phyloP scores from a whole-genome alignment of 2,797 vertebrate genomes.

The Myoxocephalus aenaeus region DNA sequence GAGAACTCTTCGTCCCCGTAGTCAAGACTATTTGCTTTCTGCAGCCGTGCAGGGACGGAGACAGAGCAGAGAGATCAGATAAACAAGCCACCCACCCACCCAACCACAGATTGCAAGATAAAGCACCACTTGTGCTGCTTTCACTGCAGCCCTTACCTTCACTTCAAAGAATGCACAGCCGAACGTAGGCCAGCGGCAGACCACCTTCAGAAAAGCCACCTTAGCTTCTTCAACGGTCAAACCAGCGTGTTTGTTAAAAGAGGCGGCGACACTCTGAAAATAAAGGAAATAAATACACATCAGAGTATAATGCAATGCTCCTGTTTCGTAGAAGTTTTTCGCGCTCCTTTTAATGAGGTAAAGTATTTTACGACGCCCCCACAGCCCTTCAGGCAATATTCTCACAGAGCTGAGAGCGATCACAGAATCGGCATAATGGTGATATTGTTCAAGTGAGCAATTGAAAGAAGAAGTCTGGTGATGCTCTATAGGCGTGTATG shows the following conservation, averaged over 20 bases:
- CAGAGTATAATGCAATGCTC: background rate
- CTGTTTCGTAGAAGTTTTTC: background rate
- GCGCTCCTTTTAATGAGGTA: constrained; percentile 34
- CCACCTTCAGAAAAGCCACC: constrained; percentile 89
- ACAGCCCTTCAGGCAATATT: constrained; percentile 40
- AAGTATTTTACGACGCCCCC: constrained; percentile 36
- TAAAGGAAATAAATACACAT: background rate
- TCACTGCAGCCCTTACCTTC: constrained; percentile 86
- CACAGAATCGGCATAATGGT: constrained; percentile 32
- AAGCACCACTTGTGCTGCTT: background rate
- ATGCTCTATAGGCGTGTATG: background rate
- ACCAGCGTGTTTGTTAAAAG: constrained; percentile 85
- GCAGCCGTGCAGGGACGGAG: background rate
- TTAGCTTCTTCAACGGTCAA: constrained; percentile 90
- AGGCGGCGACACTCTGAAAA: constrained; percentile 85
- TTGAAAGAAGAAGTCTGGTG: constrained; percentile 8
- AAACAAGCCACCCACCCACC: constrained; percentile 8
- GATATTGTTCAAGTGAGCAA: constrained; percentile 37
- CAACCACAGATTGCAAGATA: background rate
- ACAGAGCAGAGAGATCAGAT: constrained; percentile 9
- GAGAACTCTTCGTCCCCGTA: background rate
- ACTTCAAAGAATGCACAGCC: constrained; percentile 98
- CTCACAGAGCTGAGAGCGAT: constrained; percentile 8
- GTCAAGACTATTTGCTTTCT: background rate
- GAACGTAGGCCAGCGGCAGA: constrained; percentile 92